Percentiles rank a stretch among this genome's conserved stretches.
phyloP scores from a whole-genome alignment of 2,888 invertebrate genomes.

The Cerastis leucographa region DNA sequence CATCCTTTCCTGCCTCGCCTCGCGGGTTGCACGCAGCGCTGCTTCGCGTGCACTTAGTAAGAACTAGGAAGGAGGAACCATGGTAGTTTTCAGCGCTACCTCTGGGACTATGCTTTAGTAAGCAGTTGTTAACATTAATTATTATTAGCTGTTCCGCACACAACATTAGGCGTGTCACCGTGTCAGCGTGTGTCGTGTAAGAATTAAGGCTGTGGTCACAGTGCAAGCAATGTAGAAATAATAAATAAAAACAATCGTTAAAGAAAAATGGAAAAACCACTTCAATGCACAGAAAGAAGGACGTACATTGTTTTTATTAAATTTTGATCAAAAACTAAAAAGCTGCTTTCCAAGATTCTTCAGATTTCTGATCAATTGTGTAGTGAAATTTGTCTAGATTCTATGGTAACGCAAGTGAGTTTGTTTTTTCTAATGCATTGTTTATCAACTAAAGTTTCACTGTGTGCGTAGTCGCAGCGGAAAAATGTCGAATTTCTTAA shows the following conservation, averaged over 20 bases:
- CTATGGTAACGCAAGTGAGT: neutral
- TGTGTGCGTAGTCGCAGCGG: too few species aligned
- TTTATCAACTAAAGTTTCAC: neutral
- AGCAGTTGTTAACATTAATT: slow-evolving; percentile 59
- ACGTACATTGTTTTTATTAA: neutral
- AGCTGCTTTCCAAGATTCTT: neutral
- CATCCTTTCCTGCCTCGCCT: neutral
- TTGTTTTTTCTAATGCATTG: neutral
- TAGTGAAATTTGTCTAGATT: neutral
- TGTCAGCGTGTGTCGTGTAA: slow-evolving; percentile 40
- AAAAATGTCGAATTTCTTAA: too few species aligned
- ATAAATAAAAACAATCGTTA: neutral
- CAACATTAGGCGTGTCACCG: slow-evolving; percentile 46
- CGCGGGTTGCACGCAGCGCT: neutral
- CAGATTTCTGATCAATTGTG: neutral
- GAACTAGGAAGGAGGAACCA: neutral
- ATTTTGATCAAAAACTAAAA: neutral
- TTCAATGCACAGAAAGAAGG: neutral
- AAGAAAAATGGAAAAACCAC: neutral
- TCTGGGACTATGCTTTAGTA: neutral
- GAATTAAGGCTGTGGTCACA: slow-evolving; percentile 21
- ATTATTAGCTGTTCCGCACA: slow-evolving; percentile 47
- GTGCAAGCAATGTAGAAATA: slow-evolving; percentile 7
- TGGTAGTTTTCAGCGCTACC: neutral
- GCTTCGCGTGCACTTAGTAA: neutral